These are phyloP conservation scores for Cladopsammia gracilis DNA, from an alignment of 64 coral and sea anemone species.

Conservation along the genomic window DNA sequence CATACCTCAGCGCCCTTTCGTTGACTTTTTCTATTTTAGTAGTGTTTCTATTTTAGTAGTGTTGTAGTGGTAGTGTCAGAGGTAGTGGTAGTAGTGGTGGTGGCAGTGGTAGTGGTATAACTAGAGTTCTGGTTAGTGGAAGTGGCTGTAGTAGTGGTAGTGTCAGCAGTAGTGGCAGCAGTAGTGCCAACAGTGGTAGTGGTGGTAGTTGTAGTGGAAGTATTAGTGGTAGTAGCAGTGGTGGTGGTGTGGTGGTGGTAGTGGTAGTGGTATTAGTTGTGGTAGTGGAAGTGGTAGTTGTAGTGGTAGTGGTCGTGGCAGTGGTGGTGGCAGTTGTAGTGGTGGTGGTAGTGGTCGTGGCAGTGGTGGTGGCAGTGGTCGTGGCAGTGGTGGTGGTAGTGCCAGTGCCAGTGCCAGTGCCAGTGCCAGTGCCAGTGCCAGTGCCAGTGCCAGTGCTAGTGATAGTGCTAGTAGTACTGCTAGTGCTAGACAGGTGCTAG, in stretches of 20 bases:
- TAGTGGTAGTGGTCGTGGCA: background rate
- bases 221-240: background rate
- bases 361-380: background rate
- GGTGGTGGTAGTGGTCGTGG: background rate
- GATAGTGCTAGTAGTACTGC: background rate
- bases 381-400: background rate
- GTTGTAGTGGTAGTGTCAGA: background rate
- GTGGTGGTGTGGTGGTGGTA: background rate
- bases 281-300: too few species aligned
- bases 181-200: background rate
- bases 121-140: background rate
- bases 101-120: background rate
- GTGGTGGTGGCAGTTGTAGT: background rate
- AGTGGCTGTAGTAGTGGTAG: background rate
- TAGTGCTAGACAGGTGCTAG: background rate
- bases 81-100: background rate
- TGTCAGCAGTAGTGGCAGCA: background rate
- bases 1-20: too few species aligned
- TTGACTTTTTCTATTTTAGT: too few species aligned
- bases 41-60: too few species aligned
- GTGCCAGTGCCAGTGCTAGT: background rate
- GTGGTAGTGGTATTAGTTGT: background rate
- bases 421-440: background rate
- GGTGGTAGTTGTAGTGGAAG: background rate
- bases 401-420: background rate